A percentile compares a stretch with the other conserved stretches of the same genome.
Conservation (phyloP, 1,140 invertebrate genomes). For the Formica selysi region DNA sequence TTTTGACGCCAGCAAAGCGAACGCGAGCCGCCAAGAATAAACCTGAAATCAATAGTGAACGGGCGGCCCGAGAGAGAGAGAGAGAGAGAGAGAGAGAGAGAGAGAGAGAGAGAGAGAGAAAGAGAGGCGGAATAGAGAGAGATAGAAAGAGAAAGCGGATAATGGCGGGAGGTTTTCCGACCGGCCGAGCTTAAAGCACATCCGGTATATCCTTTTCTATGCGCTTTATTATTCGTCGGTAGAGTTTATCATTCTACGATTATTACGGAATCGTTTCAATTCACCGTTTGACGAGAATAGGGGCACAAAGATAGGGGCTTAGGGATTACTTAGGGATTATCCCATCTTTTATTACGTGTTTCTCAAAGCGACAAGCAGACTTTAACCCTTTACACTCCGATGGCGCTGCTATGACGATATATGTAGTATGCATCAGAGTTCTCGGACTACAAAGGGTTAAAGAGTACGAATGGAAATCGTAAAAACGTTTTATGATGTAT, state of each 20-base stretch:
- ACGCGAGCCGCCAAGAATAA: slow-evolving; percentile 78
- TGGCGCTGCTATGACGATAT: no score
- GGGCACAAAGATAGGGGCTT: no score
- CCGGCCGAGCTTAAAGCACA: slow-evolving; percentile 40
- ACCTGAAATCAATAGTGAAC: slow-evolving; percentile 80
- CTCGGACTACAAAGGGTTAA: neutral
- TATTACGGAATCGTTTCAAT: neutral
- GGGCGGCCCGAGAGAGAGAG: slow-evolving; percentile 59
- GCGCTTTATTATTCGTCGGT: neutral
- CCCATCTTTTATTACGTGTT: neutral
- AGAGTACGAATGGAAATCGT: slow-evolving; percentile 19
- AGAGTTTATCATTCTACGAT: slow-evolving; percentile 25
- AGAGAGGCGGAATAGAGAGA: neutral
- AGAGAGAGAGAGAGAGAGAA: slow-evolving; percentile 11
- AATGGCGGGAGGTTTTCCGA: slow-evolving; percentile 38
- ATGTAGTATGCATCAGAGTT: no score
- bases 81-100: slow-evolving; percentile 21
- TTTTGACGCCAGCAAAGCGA: slow-evolving; percentile 79
- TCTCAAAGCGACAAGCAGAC: neutral
- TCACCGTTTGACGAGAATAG: neutral
- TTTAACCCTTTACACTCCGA: neutral
- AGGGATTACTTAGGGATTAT: no score
- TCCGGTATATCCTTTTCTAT: slow-evolving; percentile 27
- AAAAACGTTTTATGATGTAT: slow-evolving; percentile 22
- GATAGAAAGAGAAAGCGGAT: slow-evolving; percentile 22